Evolutionary conservation across 2,113 vertebrate genomes (phyloP).

Genomic region (Brienomyrus longianalis): DNA sequence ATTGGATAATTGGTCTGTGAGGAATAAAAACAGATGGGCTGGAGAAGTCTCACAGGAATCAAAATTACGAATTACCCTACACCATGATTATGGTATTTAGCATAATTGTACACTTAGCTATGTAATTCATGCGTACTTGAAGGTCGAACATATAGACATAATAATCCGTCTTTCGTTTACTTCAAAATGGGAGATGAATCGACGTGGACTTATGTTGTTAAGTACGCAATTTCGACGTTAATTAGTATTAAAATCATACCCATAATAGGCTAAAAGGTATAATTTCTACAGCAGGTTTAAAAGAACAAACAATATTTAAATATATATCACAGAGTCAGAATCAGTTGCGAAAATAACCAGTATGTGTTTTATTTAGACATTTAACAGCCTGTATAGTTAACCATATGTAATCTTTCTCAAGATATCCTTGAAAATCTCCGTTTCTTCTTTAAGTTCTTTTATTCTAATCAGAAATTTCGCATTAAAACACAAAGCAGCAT

Average conservation of each 20-base stretch:
- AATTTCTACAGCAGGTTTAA: not conserved
- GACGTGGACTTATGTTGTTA: not conserved
- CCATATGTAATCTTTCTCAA: not conserved
- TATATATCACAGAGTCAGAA: not conserved
- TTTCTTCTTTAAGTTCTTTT: not conserved
- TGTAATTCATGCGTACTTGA: slow-evolving; percentile 28
- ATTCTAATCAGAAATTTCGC: not conserved
- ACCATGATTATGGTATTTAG: not conserved
- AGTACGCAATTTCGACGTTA: not conserved
- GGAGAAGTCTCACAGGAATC: not conserved
- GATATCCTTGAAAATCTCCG: not conserved
- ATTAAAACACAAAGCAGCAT: not conserved
- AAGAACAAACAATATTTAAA: not conserved
- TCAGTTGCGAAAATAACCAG: not conserved
- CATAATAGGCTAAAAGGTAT: not conserved
- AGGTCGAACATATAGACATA: slow-evolving; percentile 22
- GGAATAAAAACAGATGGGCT: not conserved
- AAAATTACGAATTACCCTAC: not conserved
- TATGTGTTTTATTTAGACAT: not conserved
- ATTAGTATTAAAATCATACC: not conserved
- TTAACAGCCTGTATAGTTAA: not conserved
- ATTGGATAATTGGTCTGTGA: not conserved
- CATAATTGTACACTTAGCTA: not conserved
- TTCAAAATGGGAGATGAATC: slow-evolving; percentile 4
- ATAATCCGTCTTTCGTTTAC: not conserved